A percentile compares a stretch with the other conserved stretches of the same genome.
These are phyloP conservation scores for Euura lappo DNA, from an alignment of 1,140 invertebrate genomes.

Conservation along the genomic window DNA sequence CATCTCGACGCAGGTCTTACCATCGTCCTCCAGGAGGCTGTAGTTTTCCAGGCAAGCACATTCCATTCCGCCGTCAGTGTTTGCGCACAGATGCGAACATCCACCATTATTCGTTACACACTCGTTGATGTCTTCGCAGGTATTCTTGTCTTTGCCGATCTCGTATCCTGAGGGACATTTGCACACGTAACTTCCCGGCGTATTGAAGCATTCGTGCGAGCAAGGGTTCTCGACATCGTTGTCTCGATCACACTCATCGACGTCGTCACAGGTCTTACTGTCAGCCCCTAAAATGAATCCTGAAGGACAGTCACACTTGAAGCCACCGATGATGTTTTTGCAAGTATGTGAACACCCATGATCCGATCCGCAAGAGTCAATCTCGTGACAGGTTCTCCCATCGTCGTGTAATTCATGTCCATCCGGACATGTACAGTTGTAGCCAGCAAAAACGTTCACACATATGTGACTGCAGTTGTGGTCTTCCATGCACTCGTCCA, in stretches of 20 bases:
- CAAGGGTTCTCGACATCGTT: constrained; percentile 58
- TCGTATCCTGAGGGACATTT: constrained; percentile 65
- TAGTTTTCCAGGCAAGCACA: constrained; percentile 64
- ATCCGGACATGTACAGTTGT: constrained; percentile 63
- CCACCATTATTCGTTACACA: constrained; percentile 61
- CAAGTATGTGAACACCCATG: constrained; percentile 54
- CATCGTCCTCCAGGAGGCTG: constrained; percentile 54
- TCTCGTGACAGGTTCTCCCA: constrained; percentile 15
- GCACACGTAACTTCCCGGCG: constrained; percentile 69
- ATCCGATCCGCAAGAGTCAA: constrained; percentile 34
- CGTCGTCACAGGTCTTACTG: constrained; percentile 52
- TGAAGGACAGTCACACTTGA: constrained; percentile 77
- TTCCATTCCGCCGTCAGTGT: constrained; percentile 62
- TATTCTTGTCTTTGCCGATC: constrained; percentile 53
- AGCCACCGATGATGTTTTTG: constrained; percentile 75
- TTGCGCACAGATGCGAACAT: constrained; percentile 64
- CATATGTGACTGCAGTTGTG: constrained; percentile 62
- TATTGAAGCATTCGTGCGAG: constrained; percentile 69
- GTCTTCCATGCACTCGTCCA: constrained; percentile 72
- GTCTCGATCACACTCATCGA: constrained; percentile 60
- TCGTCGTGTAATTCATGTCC: constrained; percentile 45
- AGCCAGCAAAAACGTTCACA: constrained; percentile 58
- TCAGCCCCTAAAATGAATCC: constrained; percentile 54
- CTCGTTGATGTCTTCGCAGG: constrained; percentile 68
- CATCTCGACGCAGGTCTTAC: constrained; percentile 63